Conservation (phyloP, 2,888 invertebrate species). For the Hydropsyche betteni region DNA sequence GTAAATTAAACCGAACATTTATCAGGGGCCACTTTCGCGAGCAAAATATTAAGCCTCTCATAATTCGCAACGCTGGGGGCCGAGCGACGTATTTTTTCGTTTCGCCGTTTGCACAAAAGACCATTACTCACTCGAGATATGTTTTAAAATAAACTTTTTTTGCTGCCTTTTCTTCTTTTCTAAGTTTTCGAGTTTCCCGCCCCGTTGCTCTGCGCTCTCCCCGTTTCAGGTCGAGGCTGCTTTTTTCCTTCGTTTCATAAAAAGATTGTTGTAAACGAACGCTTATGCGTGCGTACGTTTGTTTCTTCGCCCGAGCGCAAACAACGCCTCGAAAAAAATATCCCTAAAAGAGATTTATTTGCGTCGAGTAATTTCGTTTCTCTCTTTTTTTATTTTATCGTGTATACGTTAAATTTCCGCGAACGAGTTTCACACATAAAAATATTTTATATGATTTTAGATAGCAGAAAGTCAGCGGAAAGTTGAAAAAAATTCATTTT, state of each 20-base stretch:
- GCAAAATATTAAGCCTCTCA: constrained; percentile 14
- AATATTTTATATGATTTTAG: too few species aligned
- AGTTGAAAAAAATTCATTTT: too few species aligned
- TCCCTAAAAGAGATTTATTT: constrained; percentile 11
- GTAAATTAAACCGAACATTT: constrained; percentile 29
- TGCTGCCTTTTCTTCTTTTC: constrained; percentile 3
- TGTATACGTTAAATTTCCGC: constrained; percentile 10
- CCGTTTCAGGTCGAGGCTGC: neutral
- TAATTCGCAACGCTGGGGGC: constrained; percentile 1
- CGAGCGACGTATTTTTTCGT: constrained; percentile 26
- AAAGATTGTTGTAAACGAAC: constrained; percentile 11
- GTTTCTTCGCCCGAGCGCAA: neutral
- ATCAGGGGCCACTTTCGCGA: constrained; percentile 21
- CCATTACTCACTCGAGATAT: neutral
- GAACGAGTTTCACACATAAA: too few species aligned
- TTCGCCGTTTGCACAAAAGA: neutral
- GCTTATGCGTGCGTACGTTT: constrained; percentile 7
- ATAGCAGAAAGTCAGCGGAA: too few species aligned
- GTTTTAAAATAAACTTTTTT: constrained; percentile 23
- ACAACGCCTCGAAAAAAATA: neutral
- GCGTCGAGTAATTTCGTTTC: neutral
- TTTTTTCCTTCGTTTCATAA: neutral
- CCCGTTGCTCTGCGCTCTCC: neutral
- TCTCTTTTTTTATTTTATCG: too few species aligned
- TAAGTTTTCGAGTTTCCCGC: neutral